phyloP scores from a whole-genome alignment of 23 tunicate species.

The Pegea sp. region DNA sequence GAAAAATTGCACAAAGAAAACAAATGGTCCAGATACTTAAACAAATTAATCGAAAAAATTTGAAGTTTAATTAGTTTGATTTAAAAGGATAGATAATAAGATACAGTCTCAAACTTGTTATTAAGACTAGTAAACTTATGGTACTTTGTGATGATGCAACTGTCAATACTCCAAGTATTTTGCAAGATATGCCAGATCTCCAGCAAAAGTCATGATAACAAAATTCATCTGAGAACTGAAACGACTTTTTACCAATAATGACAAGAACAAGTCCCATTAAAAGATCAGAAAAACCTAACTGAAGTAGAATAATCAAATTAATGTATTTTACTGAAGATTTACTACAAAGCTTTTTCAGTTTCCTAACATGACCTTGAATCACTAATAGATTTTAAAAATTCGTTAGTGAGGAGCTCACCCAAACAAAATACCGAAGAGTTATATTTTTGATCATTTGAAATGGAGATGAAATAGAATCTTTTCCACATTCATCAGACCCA shows the following conservation, averaged over 20 bases:
- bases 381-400: conserved; percentile 6
- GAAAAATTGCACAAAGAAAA: conserved; percentile 10
- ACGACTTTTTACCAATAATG: conserved; percentile 11
- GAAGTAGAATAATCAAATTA: conserved; percentile 9
- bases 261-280: conserved; percentile 29
- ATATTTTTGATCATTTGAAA: no score
- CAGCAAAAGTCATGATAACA: conserved; percentile 10
- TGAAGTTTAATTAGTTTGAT: neutral
- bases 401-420: conserved; percentile 1
- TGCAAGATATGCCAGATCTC: conserved; percentile 19
- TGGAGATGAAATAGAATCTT: no score
- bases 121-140: conserved; percentile 13
- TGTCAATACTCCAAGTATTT: conserved; percentile 11
- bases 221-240: conserved; percentile 12
- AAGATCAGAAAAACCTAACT: conserved; percentile 24
- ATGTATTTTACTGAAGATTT: neutral
- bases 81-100: conserved; percentile 9
- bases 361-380: neutral
- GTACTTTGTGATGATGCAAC: conserved; percentile 18
- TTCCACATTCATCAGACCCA: conserved; percentile 8
- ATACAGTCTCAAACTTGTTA: conserved; percentile 9
- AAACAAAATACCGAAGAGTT: neutral
- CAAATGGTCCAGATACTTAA: conserved; percentile 6
- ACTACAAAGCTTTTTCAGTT: neutral
- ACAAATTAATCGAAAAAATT: neutral